phyloP scores from a whole-genome alignment of 2,797 vertebrate genomes.

The Nannoperca australis region DNA sequence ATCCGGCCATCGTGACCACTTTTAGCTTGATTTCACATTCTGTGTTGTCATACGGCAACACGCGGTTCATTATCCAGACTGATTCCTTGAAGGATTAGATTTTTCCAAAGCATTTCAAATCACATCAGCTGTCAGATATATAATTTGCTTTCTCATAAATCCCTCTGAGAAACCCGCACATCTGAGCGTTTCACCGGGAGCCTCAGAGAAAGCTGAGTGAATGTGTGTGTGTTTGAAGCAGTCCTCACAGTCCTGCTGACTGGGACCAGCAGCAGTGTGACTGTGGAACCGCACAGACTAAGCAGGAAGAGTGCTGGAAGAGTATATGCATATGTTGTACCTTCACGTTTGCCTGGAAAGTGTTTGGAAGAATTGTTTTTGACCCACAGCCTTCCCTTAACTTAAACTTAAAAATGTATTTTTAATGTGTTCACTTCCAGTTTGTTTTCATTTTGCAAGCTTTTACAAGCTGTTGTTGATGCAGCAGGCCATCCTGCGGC shows the following conservation, averaged over 20 bases:
- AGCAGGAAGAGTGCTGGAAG: constrained; percentile 13
- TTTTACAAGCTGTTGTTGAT: neutral
- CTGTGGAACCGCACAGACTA: constrained; percentile 22
- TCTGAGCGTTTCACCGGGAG: constrained; percentile 6
- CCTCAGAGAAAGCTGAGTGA: too few relatives aligned
- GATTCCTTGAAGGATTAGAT: constrained; percentile 47
- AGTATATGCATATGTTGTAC: neutral
- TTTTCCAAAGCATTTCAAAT: constrained; percentile 47
- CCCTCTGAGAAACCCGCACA: constrained; percentile 37
- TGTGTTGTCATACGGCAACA: constrained; percentile 14
- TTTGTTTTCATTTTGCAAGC: neutral
- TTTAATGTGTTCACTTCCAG: neutral
- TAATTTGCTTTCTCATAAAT: constrained; percentile 51
- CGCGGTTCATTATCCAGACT: constrained; percentile 34
- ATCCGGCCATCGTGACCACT: constrained; percentile 10
- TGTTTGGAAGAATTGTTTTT: neutral
- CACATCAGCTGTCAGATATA: constrained; percentile 52
- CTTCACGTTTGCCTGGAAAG: constrained; percentile 1
- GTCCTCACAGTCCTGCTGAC: constrained; percentile 27
- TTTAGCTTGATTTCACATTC: constrained; percentile 31
- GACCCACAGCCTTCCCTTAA: neutral
- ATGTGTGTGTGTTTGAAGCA: constrained; percentile 12
- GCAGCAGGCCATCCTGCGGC: neutral
- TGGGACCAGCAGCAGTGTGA: constrained; percentile 27
- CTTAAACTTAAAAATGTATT: neutral